Base-by-base conservation (phyloP, 2,797 vertebrate species). In the Champsocephalus esox region DNA sequence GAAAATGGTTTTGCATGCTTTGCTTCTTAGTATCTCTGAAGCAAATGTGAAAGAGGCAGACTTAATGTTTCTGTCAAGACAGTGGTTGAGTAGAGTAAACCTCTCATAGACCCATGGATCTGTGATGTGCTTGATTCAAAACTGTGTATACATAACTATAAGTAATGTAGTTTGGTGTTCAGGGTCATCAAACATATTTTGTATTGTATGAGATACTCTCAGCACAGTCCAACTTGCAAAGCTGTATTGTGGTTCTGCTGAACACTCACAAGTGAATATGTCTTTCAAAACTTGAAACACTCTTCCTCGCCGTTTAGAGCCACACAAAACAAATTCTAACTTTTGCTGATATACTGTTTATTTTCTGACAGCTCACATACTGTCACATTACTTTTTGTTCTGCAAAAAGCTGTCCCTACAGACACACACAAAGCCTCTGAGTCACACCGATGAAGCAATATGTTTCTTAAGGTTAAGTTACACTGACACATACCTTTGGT, bases 311-410 rank as follows among this genome's bases (percentile, higher is more conserved):
- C 50, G 38, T 19, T 75, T 70, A 56, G 17, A 58, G 51, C 55
- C 38, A 45, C 32, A 49, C 9, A 81, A 72, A 82, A 51, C 70
- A 64, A 61, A 60, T 77, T 71, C 8, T 0, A 48, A 73, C 56
- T 24, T 59, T 24, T 71, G 57, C 64, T 60, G 38, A 70, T 48
- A 51, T 24, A 45, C 1, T 11, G 19, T 28, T 60, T 68, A 19
- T 48, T 69, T 32, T 45, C 28, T 49, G 32, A 62, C 68, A 34
- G 19, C 28, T 28, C 32, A 69, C 59, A 58, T 12, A 21, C 24
- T 19, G 1, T 46, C 54, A 61, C 56, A 24, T 70, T 70, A 52
- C 16, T 56, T 7, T 57, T 57, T 81, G 32, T 66, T 72, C 43
- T 55, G 14, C 38, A 50, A 63, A 14, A 73, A 32, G 58, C 14